These are phyloP conservation scores for Hydractinia symbiolongicarpus DNA, from an alignment of 30 jellyfish, hydroid and myxozoan genomes.

Conservation along the genomic window DNA sequence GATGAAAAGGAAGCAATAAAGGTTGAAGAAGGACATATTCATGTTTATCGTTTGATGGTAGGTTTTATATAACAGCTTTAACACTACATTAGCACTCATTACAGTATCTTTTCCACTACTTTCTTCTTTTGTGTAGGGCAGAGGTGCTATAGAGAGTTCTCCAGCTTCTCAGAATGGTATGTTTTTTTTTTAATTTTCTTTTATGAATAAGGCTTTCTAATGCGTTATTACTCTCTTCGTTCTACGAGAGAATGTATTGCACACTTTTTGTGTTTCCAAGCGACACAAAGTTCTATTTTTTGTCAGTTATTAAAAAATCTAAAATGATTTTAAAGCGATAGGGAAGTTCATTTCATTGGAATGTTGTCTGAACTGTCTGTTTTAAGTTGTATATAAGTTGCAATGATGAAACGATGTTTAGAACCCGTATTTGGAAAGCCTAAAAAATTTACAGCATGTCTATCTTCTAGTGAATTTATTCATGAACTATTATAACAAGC, in stretches of 20 bases:
- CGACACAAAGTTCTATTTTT: too few relatives aligned
- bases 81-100: neutral
- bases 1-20: constrained; percentile 61
- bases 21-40: constrained; percentile 70
- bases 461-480: too few relatives aligned
- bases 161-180: constrained; percentile 3
- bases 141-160: neutral
- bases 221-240: neutral
- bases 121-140: neutral
- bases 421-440: too few relatives aligned
- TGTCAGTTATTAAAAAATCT: too few relatives aligned
- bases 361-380: too few relatives aligned
- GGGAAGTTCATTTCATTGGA: too few relatives aligned
- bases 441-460: too few relatives aligned
- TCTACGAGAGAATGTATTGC: neutral
- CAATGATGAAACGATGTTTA: too few relatives aligned
- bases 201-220: neutral
- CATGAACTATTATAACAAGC: too few relatives aligned
- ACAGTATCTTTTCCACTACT: neutral
- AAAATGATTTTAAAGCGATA: too few relatives aligned
- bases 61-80: neutral
- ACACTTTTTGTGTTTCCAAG: too few relatives aligned
- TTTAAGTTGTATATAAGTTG: too few relatives aligned
- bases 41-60: constrained; percentile 76
- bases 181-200: neutral